phyloP scores from a whole-genome alignment of 2,888 invertebrate genomes.

The Dryobota labecula region DNA sequence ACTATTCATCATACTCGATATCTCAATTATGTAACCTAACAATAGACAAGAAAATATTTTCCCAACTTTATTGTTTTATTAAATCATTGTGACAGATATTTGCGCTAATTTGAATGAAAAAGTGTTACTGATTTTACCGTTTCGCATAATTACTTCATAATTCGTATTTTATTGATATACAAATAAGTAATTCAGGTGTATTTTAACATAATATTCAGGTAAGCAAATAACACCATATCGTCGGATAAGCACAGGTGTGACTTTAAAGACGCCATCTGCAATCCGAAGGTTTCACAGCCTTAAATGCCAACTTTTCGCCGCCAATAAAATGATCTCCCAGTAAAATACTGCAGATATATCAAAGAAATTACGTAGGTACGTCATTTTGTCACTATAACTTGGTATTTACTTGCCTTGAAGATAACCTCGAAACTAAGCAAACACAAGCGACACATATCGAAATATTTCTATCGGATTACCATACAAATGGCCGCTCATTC shows the following conservation, averaged over 20 bases:
- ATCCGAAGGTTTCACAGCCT: constrained; percentile 23
- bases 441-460: constrained; percentile 35
- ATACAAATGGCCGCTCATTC: constrained; percentile 46
- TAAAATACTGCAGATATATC: not conserved
- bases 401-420: constrained; percentile 29
- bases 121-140: constrained; percentile 24
- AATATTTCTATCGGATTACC: constrained; percentile 57
- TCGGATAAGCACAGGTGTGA: constrained; percentile 23
- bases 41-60: constrained; percentile 37
- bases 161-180: constrained; percentile 11
- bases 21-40: constrained; percentile 47
- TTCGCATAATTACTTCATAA: constrained; percentile 4
- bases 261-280: constrained; percentile 5
- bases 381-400: constrained; percentile 5
- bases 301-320: not conserved
- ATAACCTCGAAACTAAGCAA: constrained; percentile 52
- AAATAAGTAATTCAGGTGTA: constrained; percentile 16
- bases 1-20: constrained; percentile 17
- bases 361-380: constrained; percentile 10
- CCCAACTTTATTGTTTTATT: constrained; percentile 32
- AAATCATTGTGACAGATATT: constrained; percentile 24
- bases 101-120: constrained; percentile 37
- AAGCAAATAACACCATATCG: not conserved
- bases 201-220: constrained; percentile 1
- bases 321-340: not conserved